A percentile compares a stretch with the other conserved stretches of the same genome.
These are phyloP conservation scores for Lottia scabra DNA, from an alignment of 2,888 invertebrate species.

Conservation along the genomic window DNA sequence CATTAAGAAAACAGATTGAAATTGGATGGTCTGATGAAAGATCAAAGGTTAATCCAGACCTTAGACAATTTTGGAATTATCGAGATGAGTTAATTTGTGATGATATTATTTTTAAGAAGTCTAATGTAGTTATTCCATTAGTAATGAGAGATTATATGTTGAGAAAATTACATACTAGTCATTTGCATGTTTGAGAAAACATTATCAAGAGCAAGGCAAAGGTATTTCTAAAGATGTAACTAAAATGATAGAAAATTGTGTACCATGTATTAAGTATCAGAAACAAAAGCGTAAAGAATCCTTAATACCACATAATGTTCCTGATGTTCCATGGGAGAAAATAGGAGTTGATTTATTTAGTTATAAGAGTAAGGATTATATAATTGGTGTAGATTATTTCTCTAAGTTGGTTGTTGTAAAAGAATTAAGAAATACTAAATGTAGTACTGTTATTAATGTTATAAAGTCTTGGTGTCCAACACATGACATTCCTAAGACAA, in stretches of 20 bases:
- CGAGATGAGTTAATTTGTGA: no score
- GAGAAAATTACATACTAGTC: no score
- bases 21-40: not conserved
- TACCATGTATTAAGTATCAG: not conserved
- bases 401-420: not conserved
- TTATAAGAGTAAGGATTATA: not conserved
- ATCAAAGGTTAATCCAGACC: not conserved
- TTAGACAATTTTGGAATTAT: not conserved
- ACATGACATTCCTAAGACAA: not conserved
- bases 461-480: not conserved
- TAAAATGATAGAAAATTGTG: not conserved
- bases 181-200: not conserved
- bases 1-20: not conserved
- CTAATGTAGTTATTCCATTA: no score
- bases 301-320: not conserved
- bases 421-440: not conserved
- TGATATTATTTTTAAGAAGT: no score
- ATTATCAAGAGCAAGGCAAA: not conserved
- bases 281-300: not conserved
- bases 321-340: not conserved
- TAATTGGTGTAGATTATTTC: constrained; percentile 1
- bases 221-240: not conserved
- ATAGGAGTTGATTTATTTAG: not conserved
- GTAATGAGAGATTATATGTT: no score
- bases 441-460: constrained; percentile 1